Base-by-base conservation (phyloP, 2,888 invertebrate genomes). In the Acleris emargana region DNA sequence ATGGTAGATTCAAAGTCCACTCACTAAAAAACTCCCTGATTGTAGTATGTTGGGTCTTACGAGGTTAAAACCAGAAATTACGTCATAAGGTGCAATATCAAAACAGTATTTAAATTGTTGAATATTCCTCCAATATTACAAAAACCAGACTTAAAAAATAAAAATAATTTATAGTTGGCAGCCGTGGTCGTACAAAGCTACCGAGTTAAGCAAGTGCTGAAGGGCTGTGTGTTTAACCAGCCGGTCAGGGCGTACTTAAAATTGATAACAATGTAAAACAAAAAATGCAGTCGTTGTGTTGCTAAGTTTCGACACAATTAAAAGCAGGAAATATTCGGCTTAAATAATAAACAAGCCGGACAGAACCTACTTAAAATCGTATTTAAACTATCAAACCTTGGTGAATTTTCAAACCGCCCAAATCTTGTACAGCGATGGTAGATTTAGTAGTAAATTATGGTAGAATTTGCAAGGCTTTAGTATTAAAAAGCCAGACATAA, bases 381-480 rank as follows among this genome's bases (percentile, higher is more conserved):
- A 38, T 45, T 50, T 51, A 66, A 66, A 17, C 5, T 5, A 38
- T 38, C 38, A 4, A 38, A 38, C 38, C 13, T 1, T 38, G 38
- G 38, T 38, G 3, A 38, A 13, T 38, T 38, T 38, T 13, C 38
- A 38, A 38, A 38, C 38, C 13, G 38, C 13, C 32, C 0, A 38
- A 9, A 38, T 38, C 11, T 38, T 4, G 38, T 38, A 13, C 13
- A 38, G 13, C 38, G 11, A 5, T 38, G 64, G 22, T 47, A 20
- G 25, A 47, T 67, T 75, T 77, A 76, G 69, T 68, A 58, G 67
- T 68, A 60, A 66, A 67, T 69, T 52, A 79, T 80, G 79, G 83
- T 82, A 83, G 83, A 77, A 76, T 62, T 73, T 75, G 75, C 79
- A 73, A 60, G 75, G 71, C 74, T 80, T 82, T 75, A 51, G 20